These are phyloP conservation scores for Danaus melanippus DNA, from an alignment of 1,140 invertebrate species.

Conservation along the genomic window DNA sequence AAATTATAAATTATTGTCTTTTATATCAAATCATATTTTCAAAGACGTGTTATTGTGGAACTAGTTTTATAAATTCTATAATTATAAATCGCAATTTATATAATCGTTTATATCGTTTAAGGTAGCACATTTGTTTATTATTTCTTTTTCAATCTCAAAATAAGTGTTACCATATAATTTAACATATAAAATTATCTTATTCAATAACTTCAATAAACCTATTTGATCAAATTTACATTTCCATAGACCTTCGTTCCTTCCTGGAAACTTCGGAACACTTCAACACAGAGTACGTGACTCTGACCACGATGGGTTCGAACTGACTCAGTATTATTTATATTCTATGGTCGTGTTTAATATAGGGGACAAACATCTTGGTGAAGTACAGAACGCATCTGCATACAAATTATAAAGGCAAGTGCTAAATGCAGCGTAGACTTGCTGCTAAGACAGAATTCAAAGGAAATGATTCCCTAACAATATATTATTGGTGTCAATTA, in stretches of 20 bases:
- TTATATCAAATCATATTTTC: too few species aligned
- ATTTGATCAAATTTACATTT: neutral
- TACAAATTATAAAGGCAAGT: constrained; percentile 22
- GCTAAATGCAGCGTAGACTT: constrained; percentile 6
- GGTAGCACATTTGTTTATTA: too few species aligned
- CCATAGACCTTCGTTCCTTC: constrained; percentile 1
- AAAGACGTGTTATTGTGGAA: too few species aligned
- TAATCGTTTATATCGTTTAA: too few species aligned
- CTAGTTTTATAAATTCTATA: too few species aligned
- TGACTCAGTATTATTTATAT: constrained; percentile 25
- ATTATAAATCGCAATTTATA: too few species aligned
- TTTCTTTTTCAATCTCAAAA: too few species aligned
- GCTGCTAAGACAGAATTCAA: neutral
- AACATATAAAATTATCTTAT: too few species aligned
- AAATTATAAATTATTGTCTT: too few species aligned
- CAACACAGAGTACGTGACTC: constrained; percentile 17
- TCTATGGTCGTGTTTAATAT: constrained; percentile 30
- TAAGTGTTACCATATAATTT: too few species aligned
- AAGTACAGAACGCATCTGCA: constrained; percentile 33
- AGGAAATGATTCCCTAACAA: neutral
- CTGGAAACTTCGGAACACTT: constrained; percentile 6
- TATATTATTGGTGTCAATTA: too few species aligned
- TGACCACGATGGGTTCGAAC: constrained; percentile 9
- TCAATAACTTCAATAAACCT: too few species aligned
- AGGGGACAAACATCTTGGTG: constrained; percentile 34